phyloP scores from a whole-genome alignment of 2,888 invertebrate genomes.

The Cryptosula pallasiana region DNA sequence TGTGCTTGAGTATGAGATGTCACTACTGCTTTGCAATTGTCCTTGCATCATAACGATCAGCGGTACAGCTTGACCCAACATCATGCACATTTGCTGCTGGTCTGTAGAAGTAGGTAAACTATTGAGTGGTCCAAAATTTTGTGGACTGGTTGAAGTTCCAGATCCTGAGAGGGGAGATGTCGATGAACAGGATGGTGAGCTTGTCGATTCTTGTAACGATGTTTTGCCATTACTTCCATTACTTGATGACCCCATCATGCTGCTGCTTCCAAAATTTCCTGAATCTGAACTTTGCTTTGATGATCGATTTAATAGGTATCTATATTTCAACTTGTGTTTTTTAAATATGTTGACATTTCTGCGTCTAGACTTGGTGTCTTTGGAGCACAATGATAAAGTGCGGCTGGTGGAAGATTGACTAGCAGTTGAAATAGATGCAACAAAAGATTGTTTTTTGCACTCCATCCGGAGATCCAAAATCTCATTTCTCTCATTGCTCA shows the following conservation, averaged over 20 bases:
- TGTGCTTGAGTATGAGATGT: constrained; percentile 23
- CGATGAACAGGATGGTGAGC: not conserved
- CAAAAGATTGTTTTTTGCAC: not conserved
- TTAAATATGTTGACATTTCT: constrained; percentile 3
- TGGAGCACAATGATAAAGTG: not conserved
- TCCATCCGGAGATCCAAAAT: not conserved
- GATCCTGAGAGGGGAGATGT: not conserved
- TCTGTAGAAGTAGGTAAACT: not conserved
- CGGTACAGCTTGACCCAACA: constrained; percentile 24
- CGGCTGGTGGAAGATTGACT: not conserved
- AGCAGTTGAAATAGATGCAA: not conserved
- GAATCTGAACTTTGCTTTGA: constrained; percentile 1
- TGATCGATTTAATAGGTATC: not conserved
- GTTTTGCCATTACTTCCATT: not conserved
- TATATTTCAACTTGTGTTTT: constrained; percentile 21
- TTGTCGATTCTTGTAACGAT: not conserved
- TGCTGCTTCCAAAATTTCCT: constrained; percentile 21
- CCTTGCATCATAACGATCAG: constrained; percentile 24
- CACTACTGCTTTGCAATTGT: not conserved
- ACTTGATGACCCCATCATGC: constrained; percentile 7
- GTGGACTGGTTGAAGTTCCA: constrained; percentile 5
- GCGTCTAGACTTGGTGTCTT: not conserved
- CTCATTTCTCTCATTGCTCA: not conserved
- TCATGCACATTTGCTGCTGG: constrained; percentile 23
- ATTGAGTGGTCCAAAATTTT: not conserved